A percentile compares a stretch with the other conserved stretches of the same genome.
phyloP scores from a whole-genome alignment of 2,113 vertebrate species.

The Benitochromis conjunctus region DNA sequence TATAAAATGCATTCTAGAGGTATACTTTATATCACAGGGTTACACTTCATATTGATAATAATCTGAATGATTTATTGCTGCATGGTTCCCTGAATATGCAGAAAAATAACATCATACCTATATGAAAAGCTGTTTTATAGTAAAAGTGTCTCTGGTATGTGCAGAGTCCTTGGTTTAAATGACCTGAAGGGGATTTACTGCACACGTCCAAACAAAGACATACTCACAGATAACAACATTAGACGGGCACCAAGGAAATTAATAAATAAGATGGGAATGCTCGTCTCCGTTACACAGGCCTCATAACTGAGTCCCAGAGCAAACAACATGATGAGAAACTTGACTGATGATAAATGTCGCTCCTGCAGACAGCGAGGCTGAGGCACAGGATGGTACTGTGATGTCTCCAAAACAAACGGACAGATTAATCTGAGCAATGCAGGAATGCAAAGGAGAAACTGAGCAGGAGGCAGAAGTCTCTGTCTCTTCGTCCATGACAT shows the following conservation, averaged over 20 bases:
- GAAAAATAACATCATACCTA: not conserved
- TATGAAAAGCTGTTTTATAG: not conserved
- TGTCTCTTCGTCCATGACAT: not conserved
- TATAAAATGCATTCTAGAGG: not conserved
- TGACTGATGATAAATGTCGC: slow-evolving; percentile 13
- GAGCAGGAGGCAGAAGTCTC: not conserved
- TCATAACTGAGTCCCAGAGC: not conserved
- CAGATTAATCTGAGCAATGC: not conserved
- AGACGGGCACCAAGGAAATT: not conserved
- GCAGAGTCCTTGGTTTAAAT: not conserved
- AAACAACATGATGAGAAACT: not conserved
- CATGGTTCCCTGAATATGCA: not conserved
- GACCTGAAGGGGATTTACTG: not conserved
- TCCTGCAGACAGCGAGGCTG: not conserved
- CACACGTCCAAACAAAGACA: not conserved
- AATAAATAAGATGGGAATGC: not conserved
- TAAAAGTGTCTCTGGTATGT: not conserved
- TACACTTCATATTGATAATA: not conserved
- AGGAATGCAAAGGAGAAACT: not conserved
- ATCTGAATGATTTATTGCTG: not conserved
- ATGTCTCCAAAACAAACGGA: not conserved
- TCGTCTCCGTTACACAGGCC: not conserved
- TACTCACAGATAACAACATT: not conserved
- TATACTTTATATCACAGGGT: not conserved
- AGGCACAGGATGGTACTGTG: not conserved